Evolutionary conservation across 2,113 vertebrate species (phyloP).

Genomic region (Indri indri): DNA sequence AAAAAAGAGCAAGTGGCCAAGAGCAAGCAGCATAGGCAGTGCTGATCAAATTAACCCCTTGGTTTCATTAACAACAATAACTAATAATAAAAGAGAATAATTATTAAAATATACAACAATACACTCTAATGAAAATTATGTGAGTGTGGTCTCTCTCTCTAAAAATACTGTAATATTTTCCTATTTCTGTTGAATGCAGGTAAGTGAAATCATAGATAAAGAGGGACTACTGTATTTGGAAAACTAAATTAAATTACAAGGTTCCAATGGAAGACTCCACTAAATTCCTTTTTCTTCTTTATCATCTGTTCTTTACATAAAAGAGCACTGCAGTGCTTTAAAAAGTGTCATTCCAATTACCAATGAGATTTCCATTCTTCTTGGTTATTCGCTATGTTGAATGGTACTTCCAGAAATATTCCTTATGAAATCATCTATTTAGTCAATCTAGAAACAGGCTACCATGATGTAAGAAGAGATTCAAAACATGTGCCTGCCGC

Average conservation of each 20-base stretch:
- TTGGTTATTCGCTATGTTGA: not conserved
- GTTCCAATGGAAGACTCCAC: not conserved
- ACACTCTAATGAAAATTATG: not conserved
- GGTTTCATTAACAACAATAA: not conserved
- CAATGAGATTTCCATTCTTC: not conserved
- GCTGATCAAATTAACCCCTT: too few relatives aligned
- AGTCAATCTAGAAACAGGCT: slow-evolving; percentile 33
- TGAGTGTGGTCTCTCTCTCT: not conserved
- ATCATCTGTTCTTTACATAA: not conserved
- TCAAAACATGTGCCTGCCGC: slow-evolving; percentile 51
- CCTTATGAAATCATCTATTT: slow-evolving; percentile 30
- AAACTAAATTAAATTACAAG: slow-evolving; percentile 10
- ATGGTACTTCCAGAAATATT: slow-evolving; percentile 51
- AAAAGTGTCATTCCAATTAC: not conserved
- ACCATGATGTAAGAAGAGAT: slow-evolving; percentile 38
- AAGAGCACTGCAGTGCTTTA: slow-evolving; percentile 7
- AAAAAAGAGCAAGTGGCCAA: too few relatives aligned
- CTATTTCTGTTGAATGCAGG: not conserved
- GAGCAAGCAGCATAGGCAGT: too few relatives aligned
- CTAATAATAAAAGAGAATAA: not conserved
- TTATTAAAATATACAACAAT: not conserved
- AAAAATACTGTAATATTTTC: not conserved
- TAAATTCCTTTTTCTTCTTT: slow-evolving; percentile 5
- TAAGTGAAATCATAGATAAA: not conserved
- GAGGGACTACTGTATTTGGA: not conserved